phyloP scores from a whole-genome alignment of 2,797 vertebrate species.

The Bradypus variegatus region DNA sequence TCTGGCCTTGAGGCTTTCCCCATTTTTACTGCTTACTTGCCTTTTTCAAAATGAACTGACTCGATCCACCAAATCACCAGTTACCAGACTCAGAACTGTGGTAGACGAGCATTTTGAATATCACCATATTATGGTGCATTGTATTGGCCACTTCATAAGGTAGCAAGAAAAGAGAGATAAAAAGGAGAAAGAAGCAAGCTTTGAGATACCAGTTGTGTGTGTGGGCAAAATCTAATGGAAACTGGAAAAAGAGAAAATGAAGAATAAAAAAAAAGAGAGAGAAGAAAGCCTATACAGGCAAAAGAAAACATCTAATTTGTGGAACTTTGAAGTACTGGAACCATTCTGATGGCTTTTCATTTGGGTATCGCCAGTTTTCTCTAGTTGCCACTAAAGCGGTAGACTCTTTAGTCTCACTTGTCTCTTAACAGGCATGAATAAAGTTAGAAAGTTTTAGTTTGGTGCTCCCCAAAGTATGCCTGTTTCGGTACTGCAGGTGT shows the following conservation, averaged over 20 bases:
- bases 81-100: not conserved
- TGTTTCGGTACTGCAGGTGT: not conserved
- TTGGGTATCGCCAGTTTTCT: not conserved
- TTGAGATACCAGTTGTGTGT: not conserved
- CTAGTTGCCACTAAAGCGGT: not conserved
- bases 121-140: not conserved
- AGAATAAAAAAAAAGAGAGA: constrained; percentile 12
- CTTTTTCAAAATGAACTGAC: not conserved
- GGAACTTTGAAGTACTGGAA: not conserved
- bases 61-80: not conserved
- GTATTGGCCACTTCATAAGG: not conserved
- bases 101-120: not conserved
- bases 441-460: not conserved
- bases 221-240: not conserved
- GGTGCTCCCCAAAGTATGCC: not conserved
- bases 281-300: not conserved
- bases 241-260: not conserved
- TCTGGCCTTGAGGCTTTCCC: not conserved
- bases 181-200: not conserved
- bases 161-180: not conserved
- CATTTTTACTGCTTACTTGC: not conserved
- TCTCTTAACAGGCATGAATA: not conserved
- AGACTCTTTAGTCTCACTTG: not conserved
- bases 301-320: not conserved
- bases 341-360: not conserved